A percentile compares a stretch with the other conserved stretches of the same genome.
phyloP scores from a whole-genome alignment of 2,113 vertebrate genomes.

The Elephas maximus region DNA sequence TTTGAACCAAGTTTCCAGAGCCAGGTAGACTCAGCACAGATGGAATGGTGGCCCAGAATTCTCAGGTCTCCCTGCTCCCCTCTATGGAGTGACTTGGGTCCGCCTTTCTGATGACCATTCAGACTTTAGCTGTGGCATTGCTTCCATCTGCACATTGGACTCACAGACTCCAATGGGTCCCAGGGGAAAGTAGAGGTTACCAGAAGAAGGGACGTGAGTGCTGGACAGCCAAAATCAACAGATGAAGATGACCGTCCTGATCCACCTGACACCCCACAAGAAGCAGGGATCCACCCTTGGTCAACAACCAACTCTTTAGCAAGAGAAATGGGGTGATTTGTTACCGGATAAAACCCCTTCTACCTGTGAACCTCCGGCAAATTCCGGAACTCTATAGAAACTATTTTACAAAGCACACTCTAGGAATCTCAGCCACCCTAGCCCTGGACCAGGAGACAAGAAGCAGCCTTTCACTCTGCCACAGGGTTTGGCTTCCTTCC shows the following conservation, averaged over 20 bases:
- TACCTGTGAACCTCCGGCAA: background rate
- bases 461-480: background rate
- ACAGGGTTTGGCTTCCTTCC: background rate
- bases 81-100: background rate
- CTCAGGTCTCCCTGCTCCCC: background rate
- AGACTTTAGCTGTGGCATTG: rapidly evolving
- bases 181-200: background rate
- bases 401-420: background rate
- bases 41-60: rapidly evolving
- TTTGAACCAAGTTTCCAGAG: background rate
- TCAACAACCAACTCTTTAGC: background rate
- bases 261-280: background rate
- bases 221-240: background rate
- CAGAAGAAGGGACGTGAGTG: background rate
- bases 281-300: rapidly evolving
- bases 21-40: background rate
- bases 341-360: background rate
- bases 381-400: background rate
- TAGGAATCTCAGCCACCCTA: background rate
- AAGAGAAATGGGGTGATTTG: background rate
- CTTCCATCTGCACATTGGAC: background rate
- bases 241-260: background rate
- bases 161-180: background rate
- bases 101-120: background rate
- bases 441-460: background rate